Conservation (phyloP, 53 echinoderm and acorn worm genomes). For the Crossaster papposus region DNA sequence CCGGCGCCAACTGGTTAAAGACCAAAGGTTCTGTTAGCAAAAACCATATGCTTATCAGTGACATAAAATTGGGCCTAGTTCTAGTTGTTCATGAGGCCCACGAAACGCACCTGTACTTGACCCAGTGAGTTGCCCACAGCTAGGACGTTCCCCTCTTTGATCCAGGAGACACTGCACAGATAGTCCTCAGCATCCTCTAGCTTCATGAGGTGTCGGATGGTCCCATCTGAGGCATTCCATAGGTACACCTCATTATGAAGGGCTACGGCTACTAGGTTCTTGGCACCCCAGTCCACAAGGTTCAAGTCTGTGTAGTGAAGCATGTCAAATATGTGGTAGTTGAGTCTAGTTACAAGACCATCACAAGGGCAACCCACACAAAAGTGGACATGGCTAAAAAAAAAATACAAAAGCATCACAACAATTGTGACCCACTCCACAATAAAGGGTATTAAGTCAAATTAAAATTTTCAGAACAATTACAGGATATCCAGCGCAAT, state of each 20-base stretch:
- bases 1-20: too few species aligned
- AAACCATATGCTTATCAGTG: too few species aligned
- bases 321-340: background rate
- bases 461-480: too few species aligned
- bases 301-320: slow-evolving; percentile 65
- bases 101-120: slow-evolving; percentile 70
- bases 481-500: too few species aligned
- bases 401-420: too few species aligned
- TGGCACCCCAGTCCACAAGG: slow-evolving; percentile 88
- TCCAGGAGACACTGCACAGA: slow-evolving; percentile 77
- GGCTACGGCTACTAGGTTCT: slow-evolving; percentile 74
- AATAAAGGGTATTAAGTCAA: too few species aligned
- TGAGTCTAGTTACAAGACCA: too few species aligned
- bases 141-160: slow-evolving; percentile 73
- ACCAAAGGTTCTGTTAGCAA: too few species aligned
- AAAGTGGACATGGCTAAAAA: too few species aligned
- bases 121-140: slow-evolving; percentile 82
- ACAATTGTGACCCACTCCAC: too few species aligned
- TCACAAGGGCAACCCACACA: too few species aligned
- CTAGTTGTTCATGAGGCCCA: background rate
- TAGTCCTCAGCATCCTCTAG: slow-evolving; percentile 75
- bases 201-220: slow-evolving; percentile 72
- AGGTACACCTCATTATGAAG: slow-evolving; percentile 78
- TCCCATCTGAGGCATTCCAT: slow-evolving; percentile 80
- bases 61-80: background rate